Base-by-base conservation (phyloP, 2,888 invertebrate species). In the Sesia apiformis region DNA sequence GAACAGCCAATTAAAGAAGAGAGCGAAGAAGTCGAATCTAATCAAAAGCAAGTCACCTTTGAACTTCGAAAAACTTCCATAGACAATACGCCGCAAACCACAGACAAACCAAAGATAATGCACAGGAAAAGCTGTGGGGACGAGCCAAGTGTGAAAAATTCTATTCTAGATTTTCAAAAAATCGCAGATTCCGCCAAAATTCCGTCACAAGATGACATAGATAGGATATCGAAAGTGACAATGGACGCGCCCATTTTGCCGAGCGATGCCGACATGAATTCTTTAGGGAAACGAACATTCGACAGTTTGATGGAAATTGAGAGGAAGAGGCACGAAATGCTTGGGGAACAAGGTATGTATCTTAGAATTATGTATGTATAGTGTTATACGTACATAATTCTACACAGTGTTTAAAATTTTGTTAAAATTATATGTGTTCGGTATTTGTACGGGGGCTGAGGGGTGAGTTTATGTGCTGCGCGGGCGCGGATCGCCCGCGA, bases 251-350 rank as follows among this genome's bases (percentile, higher is more conserved):
- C 96, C 3, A 93, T 96, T 57, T 86, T 94, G 56, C 91, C 93
- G 4, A 92, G 92, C 55, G 92, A 93, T 65, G 92, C 93, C 0
- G 92, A 93, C 58, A 92, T 91, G 68, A 88, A 88, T 53, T 93
- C 94, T 3, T 81, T 94, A 50, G 94, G 95, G 23, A 93, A 93
- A 58, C 93, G 95, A 70, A 95, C 96, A 0, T 91, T 96, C 63
- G 96, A 96, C 66, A 97, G 97, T 63, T 90, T 97, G 57, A 94
- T 94, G 85, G 97, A 97, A 84, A 96, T 97, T 58, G 97, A 97
- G 79, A 92, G 95, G 67, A 97, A 96, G 79, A 89, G 97, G 55
- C 93, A 96, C 71, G 91, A 95, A 64, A 94, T 97, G 91, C 90
- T 97, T 72, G 96, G 95, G 60, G 96, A 97, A 80, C 96, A 97